phyloP scores from a whole-genome alignment of 2,113 vertebrate genomes.

The Sciurus niger region DNA sequence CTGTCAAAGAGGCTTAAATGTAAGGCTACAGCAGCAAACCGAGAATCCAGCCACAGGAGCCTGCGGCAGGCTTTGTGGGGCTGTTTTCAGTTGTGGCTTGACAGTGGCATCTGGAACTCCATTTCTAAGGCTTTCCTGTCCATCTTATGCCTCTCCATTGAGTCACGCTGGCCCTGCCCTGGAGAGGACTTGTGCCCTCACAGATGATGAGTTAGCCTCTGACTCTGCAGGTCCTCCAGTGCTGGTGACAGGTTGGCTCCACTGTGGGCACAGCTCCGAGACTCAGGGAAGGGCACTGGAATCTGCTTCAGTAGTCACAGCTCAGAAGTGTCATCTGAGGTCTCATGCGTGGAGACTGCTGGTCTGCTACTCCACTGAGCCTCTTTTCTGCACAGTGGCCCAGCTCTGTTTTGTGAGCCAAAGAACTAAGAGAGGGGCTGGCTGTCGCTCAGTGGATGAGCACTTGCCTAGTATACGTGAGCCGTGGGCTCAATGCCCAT shows the following conservation, averaged over 20 bases:
- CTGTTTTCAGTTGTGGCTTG: constrained; percentile 50
- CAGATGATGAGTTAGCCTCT: neutral
- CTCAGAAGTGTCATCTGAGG: neutral
- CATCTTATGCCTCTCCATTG: neutral
- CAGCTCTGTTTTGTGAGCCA: neutral
- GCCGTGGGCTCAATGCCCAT: neutral
- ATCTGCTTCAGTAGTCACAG: neutral
- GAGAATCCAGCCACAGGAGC: neutral
- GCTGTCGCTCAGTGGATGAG: neutral
- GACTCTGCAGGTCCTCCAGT: neutral
- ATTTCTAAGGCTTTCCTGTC: neutral
- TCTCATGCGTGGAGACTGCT: fast-evolving
- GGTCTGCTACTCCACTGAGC: fast-evolving
- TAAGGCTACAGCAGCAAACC: neutral
- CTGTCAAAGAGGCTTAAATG: constrained; percentile 77
- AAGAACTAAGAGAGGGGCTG: neutral
- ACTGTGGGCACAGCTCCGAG: neutral
- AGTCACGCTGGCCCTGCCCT: neutral
- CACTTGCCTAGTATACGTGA: neutral
- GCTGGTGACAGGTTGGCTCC: neutral
- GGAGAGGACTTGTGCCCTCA: constrained; percentile 33
- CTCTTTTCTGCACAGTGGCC: fast-evolving
- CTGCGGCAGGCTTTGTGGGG: neutral
- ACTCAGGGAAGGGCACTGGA: neutral
- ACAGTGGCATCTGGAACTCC: constrained; percentile 4